phyloP scores from a whole-genome alignment of 2,113 vertebrate species.

The Tauraco erythrolophus region DNA sequence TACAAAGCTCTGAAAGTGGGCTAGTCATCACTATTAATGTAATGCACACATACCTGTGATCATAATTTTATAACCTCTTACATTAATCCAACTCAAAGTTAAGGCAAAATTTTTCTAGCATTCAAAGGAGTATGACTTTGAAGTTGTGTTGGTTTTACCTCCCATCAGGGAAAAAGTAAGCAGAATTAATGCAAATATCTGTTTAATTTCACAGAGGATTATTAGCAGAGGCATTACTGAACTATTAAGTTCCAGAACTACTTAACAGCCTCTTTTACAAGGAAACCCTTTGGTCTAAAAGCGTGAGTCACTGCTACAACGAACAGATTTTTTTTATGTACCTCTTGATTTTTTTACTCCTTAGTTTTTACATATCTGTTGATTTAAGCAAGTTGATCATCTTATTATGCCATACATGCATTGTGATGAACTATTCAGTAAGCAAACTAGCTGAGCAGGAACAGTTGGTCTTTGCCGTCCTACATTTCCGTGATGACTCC shows the following conservation, averaged over 20 bases:
- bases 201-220: conserved; percentile 13
- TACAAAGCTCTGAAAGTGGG: background rate
- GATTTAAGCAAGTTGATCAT: background rate
- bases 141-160: background rate
- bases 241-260: background rate
- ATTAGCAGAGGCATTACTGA: conserved; percentile 27
- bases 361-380: background rate
- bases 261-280: background rate
- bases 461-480: background rate
- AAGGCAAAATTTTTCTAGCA: conserved; percentile 4
- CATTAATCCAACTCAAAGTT: conserved; percentile 5
- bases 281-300: background rate
- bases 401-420: background rate
- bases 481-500: background rate
- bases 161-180: background rate
- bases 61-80: conserved; percentile 61
- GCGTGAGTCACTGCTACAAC: background rate
- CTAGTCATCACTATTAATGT: background rate
- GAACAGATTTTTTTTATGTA: background rate
- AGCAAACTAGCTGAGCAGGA: conserved; percentile 1
- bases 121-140: background rate
- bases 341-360: background rate
- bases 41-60: conserved; percentile 56
- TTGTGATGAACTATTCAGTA: background rate
- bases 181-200: background rate